These are phyloP conservation scores for Aphrocallistes beatrix DNA, from an alignment of 37 sponge, comb jelly and placozoan genomes.

Conservation along the genomic window DNA sequence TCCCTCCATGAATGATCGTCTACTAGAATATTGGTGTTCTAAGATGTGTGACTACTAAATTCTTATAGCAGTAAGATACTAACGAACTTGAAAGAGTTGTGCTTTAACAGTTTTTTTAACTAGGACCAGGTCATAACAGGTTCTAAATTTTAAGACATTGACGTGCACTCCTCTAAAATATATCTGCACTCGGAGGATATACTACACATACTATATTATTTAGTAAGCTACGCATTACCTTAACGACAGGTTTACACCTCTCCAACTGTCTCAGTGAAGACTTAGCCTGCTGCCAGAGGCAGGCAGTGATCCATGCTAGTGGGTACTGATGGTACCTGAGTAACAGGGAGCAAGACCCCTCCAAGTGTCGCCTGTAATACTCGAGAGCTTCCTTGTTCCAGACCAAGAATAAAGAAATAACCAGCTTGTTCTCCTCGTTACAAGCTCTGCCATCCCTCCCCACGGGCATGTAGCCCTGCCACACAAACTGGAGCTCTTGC, in stretches of 20 bases:
- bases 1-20: too few species aligned
- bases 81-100: too few species aligned
- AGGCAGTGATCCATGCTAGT: background rate
- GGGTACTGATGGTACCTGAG: background rate
- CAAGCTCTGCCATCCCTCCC: background rate
- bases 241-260: background rate
- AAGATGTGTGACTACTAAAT: too few species aligned
- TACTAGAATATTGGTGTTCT: too few species aligned
- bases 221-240: background rate
- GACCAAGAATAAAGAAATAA: background rate
- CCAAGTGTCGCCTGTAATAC: background rate
- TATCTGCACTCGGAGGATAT: too few species aligned
- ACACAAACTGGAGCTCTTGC: background rate
- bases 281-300: background rate
- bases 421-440: background rate
- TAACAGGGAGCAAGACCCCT: background rate
- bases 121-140: too few species aligned
- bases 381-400: background rate
- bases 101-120: too few species aligned
- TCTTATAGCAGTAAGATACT: too few species aligned
- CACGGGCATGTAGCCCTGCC: background rate
- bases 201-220: too few species aligned
- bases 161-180: too few species aligned
- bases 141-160: too few species aligned
- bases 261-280: background rate